Evolutionary conservation across 2,113 vertebrate species (phyloP), one percentile per base, ranked within the genome.

Genomic region (Pseudopipra pipra): DNA sequence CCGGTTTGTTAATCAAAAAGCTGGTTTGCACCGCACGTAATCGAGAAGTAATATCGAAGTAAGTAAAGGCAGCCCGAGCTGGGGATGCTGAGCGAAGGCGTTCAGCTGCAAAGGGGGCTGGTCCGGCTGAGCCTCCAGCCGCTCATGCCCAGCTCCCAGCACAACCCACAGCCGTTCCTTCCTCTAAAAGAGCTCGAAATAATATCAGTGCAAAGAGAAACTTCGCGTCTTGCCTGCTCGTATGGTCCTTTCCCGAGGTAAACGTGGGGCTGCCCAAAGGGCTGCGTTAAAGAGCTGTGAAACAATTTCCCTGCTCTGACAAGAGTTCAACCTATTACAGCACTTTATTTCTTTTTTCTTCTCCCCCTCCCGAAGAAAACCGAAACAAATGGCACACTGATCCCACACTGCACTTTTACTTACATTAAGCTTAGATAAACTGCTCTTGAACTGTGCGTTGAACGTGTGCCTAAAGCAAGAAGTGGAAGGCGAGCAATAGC

Each of bases 1-100:
- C 96, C 95, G 96, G 97, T 98, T 97, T 94, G 90, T 97, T 98
- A 97, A 98, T 98, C 96, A 97, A 97, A 97, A 97, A 97, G 96
- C 98, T 76, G 97, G 91, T 97, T 98, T 95, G 86, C 96, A 66
- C 97, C 52, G 87, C 96, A 30, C 96, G 94, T 95, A 97, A 97
- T 94, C 97, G 97, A 91, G 77, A 98, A 98, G 82, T 98, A 91
- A 97, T 79, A 93, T 18, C 96, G 95, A 97, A 97, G 97, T 98
- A 91, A 97, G 97, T 92, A 6, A 74, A 95, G 96, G 96, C 97
- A 98, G 97, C 87, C 86, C 93, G 86, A 90, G 97, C 83, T 89
- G 96, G 96, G 96, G 97, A 97, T 98, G 97, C 97, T 96, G 97
- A 95, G 95, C 86, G 72, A 72, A 92, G 73, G 75, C 91, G 87